Evolutionary conservation across 2,113 vertebrate species (phyloP).

Genomic region (Burhinus oedicnemus): DNA sequence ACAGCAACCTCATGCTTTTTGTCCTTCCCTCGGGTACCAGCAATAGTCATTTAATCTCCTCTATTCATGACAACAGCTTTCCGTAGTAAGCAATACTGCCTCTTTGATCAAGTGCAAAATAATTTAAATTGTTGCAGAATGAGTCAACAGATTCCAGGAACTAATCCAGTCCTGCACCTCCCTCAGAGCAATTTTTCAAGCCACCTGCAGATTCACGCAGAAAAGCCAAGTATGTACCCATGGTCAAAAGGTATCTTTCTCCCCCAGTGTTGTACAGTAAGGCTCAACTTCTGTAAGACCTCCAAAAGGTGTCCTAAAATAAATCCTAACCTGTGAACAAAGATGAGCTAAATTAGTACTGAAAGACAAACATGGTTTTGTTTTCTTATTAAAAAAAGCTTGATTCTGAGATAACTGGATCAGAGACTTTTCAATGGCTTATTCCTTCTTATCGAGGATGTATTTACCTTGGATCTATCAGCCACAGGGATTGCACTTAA

Average conservation of each 20-base stretch:
- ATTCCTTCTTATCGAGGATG: not conserved
- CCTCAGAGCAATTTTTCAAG: not conserved
- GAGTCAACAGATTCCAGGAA: not conserved
- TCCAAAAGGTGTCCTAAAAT: not conserved
- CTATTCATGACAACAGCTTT: not conserved
- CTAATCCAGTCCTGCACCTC: not conserved
- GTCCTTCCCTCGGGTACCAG: not conserved
- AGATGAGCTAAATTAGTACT: not conserved
- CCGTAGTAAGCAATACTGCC: not conserved
- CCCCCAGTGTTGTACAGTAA: not conserved
- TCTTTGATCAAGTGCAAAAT: not conserved
- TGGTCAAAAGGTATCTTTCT: not conserved
- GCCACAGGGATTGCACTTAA: conserved; percentile 10
- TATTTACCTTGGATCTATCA: conserved; percentile 23
- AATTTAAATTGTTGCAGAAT: not conserved
- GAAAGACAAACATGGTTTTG: not conserved
- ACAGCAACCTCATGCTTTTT: not conserved
- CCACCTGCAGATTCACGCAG: not conserved
- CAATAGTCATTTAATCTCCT: not conserved
- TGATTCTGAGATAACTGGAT: not conserved
- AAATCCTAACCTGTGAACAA: not conserved
- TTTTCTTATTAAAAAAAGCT: not conserved
- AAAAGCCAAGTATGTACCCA: not conserved
- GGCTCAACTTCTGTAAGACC: not conserved
- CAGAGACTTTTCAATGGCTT: not conserved